Evolutionary conservation across 2,888 invertebrate species (phyloP).

Genomic region (Callimorpha dominula): DNA sequence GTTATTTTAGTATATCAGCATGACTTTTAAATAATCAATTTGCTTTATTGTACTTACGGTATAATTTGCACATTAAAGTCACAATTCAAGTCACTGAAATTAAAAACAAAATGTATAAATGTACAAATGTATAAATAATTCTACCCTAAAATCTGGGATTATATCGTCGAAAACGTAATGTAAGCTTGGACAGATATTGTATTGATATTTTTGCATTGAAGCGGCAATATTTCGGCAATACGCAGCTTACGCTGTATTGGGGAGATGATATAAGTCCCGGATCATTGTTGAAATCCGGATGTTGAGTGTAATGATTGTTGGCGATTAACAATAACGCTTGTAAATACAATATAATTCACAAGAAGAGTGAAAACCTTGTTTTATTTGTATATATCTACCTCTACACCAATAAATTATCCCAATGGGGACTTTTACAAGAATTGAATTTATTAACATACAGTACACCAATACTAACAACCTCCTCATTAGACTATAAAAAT

Average conservation of each 20-base stretch:
- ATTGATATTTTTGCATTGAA: conserved; percentile 11
- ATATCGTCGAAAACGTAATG: conserved; percentile 19
- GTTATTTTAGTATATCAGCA: too few relatives aligned
- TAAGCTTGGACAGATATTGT: conserved; percentile 2
- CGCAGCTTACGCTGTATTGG: conserved; percentile 10
- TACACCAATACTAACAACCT: too few relatives aligned
- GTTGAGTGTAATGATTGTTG: conserved; percentile 2
- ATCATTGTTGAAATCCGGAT: conserved; percentile 22
- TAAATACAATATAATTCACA: background rate
- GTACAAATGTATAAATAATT: too few relatives aligned
- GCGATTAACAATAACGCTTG: background rate
- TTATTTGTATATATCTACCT: background rate
- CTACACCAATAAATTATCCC: background rate
- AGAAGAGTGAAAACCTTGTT: background rate
- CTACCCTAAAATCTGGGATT: conserved; percentile 19
- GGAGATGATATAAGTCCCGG: conserved; percentile 32
- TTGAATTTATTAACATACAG: too few relatives aligned
- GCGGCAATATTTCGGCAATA: conserved; percentile 20
- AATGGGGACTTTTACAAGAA: too few relatives aligned
- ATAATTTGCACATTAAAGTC: background rate
- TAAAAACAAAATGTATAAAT: conserved; percentile 12
- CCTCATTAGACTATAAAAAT: too few relatives aligned
- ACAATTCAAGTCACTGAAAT: background rate
- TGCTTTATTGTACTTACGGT: too few relatives aligned
- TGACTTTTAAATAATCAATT: too few relatives aligned